Evolutionary conservation across 2,888 invertebrate genomes (phyloP).

Genomic region (Clepsis dumicolana): DNA sequence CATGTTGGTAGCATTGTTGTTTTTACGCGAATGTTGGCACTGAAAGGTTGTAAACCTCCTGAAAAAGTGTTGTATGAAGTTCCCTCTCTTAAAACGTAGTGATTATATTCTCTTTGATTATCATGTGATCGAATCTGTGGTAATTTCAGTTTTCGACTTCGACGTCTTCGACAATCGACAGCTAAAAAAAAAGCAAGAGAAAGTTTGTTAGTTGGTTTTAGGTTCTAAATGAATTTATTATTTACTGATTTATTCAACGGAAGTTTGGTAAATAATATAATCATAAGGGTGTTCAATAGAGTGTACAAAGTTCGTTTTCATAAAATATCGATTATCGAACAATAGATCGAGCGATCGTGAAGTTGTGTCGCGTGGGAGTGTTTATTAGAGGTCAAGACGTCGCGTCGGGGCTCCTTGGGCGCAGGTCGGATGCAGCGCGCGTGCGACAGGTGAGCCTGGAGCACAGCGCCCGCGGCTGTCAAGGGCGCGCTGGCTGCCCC

Average conservation of each 20-base stretch:
- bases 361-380: constrained; percentile 39
- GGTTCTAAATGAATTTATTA: constrained; percentile 34
- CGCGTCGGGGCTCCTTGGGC: constrained; percentile 16
- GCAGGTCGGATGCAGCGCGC: constrained; percentile 27
- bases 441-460: constrained; percentile 31
- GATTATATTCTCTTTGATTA: too few relatives aligned
- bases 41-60: too few relatives aligned
- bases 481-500: too few relatives aligned
- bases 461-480: constrained; percentile 21
- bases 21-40: too few relatives aligned
- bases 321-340: constrained; percentile 8
- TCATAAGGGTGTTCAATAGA: constrained; percentile 8
- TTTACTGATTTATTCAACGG: constrained; percentile 25
- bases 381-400: constrained; percentile 32
- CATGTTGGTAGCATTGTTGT: too few relatives aligned
- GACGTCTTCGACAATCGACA: constrained; percentile 12
- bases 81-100: too few relatives aligned
- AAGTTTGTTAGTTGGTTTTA: constrained; percentile 41
- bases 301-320: background rate
- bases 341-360: constrained; percentile 26
- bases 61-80: too few relatives aligned
- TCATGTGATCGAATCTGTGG: constrained; percentile 43
- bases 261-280: constrained; percentile 9
- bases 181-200: constrained; percentile 41
- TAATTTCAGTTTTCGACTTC: constrained; percentile 29